phyloP scores from a whole-genome alignment of 2,888 invertebrate genomes.

The Glaucopsyche alexis region DNA sequence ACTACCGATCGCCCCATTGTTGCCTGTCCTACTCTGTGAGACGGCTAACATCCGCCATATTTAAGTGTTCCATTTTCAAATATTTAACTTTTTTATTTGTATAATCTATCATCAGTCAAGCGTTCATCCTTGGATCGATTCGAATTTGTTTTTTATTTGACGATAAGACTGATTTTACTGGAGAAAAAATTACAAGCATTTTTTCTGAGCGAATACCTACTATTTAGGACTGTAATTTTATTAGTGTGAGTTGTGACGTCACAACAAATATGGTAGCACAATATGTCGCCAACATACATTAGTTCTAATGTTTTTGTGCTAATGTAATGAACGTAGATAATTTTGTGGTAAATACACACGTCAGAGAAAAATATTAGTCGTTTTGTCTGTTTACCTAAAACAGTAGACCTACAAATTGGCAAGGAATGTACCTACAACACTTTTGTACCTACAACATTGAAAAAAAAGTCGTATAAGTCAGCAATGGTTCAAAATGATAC shows the following conservation, averaged over 20 bases:
- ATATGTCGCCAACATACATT: neutral
- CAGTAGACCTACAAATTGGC: too few species aligned
- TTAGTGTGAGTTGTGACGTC: neutral
- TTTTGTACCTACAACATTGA: too few species aligned
- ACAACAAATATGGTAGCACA: neutral
- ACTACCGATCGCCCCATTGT: constrained; percentile 61
- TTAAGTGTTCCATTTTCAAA: constrained; percentile 24
- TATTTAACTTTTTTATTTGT: constrained; percentile 24
- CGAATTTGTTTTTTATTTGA: neutral
- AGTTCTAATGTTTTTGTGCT: neutral
- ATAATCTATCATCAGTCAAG: constrained; percentile 3
- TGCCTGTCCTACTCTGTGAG: constrained; percentile 29
- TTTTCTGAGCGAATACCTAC: too few species aligned
- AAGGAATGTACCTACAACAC: too few species aligned
- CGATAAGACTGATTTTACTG: neutral
- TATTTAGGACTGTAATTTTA: neutral
- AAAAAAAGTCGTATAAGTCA: too few species aligned
- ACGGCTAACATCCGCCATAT: neutral
- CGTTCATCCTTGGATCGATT: constrained; percentile 18
- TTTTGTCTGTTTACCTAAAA: too few species aligned
- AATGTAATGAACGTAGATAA: neutral
- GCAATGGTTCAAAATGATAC: too few species aligned
- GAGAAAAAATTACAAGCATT: too few species aligned
- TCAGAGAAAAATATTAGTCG: too few species aligned
- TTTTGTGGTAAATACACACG: neutral